These are phyloP conservation scores for Lydus trimaculatus DNA, from an alignment of 2,888 invertebrate genomes.

Conservation along the genomic window DNA sequence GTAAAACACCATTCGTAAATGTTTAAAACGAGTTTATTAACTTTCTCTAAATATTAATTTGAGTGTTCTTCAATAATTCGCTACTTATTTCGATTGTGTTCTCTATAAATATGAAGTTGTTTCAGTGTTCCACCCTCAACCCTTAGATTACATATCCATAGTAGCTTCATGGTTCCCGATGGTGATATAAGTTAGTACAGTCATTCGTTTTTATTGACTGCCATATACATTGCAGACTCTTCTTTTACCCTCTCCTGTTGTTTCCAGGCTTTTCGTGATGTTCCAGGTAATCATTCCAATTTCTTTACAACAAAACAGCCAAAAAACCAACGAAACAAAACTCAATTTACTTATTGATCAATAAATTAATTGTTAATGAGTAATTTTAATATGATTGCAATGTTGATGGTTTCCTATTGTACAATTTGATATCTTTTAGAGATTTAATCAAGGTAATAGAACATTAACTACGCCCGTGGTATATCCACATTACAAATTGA, in stretches of 20 bases:
- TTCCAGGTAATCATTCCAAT: neutral
- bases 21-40: too few species aligned
- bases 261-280: neutral
- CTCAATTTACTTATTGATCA: neutral
- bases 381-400: neutral
- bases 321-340: neutral
- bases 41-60: neutral
- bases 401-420: neutral
- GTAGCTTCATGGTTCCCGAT: conserved; percentile 41
- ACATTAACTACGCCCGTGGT: conserved; percentile 36
- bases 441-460: conserved; percentile 48
- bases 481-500: conserved; percentile 43
- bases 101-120: neutral
- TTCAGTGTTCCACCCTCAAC: neutral
- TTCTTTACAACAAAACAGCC: neutral
- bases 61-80: neutral
- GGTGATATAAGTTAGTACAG: conserved; percentile 52
- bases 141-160: conserved; percentile 40
- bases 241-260: conserved; percentile 11
- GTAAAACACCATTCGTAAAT: neutral
- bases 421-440: conserved; percentile 28
- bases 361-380: neutral
- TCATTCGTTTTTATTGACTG: conserved; percentile 55
- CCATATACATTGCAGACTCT: conserved; percentile 49
- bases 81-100: neutral